Evolutionary conservation across 2,797 vertebrate genomes (phyloP), one percentile per base, ranked within the genome.

Genomic region (Sebastolobus altivelis): DNA sequence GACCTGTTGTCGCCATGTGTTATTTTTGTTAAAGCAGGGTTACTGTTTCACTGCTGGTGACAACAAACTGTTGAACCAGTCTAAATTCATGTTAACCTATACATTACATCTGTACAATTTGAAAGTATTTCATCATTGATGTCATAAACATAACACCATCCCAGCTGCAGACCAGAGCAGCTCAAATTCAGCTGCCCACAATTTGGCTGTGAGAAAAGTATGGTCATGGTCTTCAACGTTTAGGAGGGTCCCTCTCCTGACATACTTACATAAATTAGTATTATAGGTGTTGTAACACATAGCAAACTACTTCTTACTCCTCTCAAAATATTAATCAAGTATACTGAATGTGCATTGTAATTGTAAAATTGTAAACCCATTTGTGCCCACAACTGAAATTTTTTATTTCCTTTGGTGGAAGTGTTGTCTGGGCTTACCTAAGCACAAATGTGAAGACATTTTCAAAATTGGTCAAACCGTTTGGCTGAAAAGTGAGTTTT

Each of bases 1-100:
- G 69, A 70, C 46, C 52, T 77, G 66, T 65, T 89, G 82, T 89
- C 87, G 70, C 63, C 38, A 20, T 27, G 65, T 69, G 76, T 70
- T 86, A 61, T 77, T 84, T 89, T 77, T 58, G 75, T 82, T 52
- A 40, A 66, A 84, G 68, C 33, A 8, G 20, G 25, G 52, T 81
- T 75, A 52, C 69, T 62, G 43, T 85, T 79, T 81, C 79, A 65
- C 54, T 71, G 69, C 40, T n/a, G 70, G 69, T 55, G 60, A 62
- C 65, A 27, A 14, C 65, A 22, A 18, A 62, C 54, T 58, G 54
- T 65, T 16, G 43, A 27, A 29, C 35, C 16, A 0, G 1, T 72
- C 10, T 67, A 12, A 31, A 35, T n/a, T 67, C 37, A 56, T 12
- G 6, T 4, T 59, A 5, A 18, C 31, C 25, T 7, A 7, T 1